Conservation (phyloP, 1,140 invertebrate species). For the Drosophila tristis region DNA sequence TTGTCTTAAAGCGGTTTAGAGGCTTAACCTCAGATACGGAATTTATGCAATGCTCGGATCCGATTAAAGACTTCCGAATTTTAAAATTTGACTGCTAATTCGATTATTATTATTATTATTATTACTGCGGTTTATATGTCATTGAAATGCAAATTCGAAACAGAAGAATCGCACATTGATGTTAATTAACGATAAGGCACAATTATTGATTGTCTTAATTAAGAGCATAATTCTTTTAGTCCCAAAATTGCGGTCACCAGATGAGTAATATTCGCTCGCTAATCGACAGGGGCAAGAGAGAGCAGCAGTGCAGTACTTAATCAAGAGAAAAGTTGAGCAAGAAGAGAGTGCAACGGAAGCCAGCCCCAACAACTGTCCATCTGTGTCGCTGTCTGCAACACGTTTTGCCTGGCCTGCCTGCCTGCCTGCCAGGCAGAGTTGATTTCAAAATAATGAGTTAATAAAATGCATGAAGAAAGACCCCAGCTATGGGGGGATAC, state of each 20-base stretch:
- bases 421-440: conserved; percentile 58
- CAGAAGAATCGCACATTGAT: conserved; percentile 7
- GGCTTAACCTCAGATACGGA: conserved; percentile 44
- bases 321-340: conserved; percentile 58
- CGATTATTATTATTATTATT: not conserved
- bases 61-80: conserved; percentile 21
- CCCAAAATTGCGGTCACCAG: conserved; percentile 26
- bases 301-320: conserved; percentile 45
- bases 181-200: conserved; percentile 46
- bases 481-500: conserved; percentile 4
- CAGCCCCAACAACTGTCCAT: conserved; percentile 11
- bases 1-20: conserved; percentile 24
- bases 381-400: conserved; percentile 43
- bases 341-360: conserved; percentile 6
- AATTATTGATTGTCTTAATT: conserved; percentile 72
- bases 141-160: not conserved
- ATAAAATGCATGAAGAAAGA: conserved; percentile 66
- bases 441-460: conserved; percentile 80
- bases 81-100: conserved; percentile 21
- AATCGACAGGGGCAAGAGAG: conserved; percentile 52
- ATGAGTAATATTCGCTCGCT: conserved; percentile 53
- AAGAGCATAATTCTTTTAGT: conserved; percentile 36
- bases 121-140: not conserved
- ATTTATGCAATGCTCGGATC: conserved; percentile 16
- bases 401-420: conserved; percentile 32